A percentile compares a stretch with the other conserved stretches of the same genome.
phyloP scores from a whole-genome alignment of 2,888 invertebrate genomes.

The Ellobium chinense region DNA sequence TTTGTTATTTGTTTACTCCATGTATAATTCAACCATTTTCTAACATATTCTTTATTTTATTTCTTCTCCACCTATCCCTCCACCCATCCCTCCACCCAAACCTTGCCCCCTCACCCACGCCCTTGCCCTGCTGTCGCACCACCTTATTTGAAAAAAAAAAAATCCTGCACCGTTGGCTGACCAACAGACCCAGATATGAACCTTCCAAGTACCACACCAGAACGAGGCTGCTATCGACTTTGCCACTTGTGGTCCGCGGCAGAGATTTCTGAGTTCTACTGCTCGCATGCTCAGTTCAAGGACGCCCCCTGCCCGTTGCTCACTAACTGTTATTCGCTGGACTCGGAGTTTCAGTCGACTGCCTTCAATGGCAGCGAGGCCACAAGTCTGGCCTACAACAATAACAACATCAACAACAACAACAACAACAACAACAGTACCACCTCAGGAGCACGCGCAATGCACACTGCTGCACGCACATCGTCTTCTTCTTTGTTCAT shows the following conservation, averaged over 20 bases:
- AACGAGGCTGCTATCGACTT: constrained; percentile 36
- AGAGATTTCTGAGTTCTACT: constrained; percentile 25
- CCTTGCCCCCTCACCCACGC: background rate
- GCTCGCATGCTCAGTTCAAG: constrained; percentile 6
- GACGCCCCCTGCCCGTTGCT: constrained; percentile 29
- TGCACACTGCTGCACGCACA: constrained; percentile 16
- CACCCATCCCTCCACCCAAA: background rate
- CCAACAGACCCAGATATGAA: constrained; percentile 37
- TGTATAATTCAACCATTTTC: too few relatives aligned
- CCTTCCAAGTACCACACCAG: constrained; percentile 9
- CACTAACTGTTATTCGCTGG: background rate
- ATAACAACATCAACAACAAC: background rate
- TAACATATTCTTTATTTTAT: too few relatives aligned
- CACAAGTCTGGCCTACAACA: too few relatives aligned
- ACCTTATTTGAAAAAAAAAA: background rate
- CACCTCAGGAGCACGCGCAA: constrained; percentile 23
- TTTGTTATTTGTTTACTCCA: too few relatives aligned
- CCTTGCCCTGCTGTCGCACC: background rate
- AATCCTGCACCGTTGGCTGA: too few relatives aligned
- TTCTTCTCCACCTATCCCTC: too few relatives aligned
- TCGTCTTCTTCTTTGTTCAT: background rate
- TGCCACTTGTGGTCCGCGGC: constrained; percentile 37
- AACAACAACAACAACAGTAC: constrained; percentile 31
- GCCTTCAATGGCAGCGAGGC: background rate
- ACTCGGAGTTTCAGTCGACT: background rate